Evolutionary conservation across 2,113 vertebrate species (phyloP), one percentile per base, ranked within the genome.

Genomic region (Acanthisitta chloris): DNA sequence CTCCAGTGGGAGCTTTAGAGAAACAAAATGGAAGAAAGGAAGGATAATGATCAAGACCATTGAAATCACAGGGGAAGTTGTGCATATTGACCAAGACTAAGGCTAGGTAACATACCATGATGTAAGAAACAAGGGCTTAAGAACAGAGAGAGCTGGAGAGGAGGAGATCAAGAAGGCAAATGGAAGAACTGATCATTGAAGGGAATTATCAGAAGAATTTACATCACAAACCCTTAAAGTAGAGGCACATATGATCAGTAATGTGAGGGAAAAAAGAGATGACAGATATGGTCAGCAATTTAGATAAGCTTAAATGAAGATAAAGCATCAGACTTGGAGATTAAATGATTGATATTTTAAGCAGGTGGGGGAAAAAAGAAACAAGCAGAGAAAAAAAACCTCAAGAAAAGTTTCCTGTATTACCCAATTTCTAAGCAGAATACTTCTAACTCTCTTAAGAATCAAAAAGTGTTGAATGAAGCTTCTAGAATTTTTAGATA

Each of bases 301-400:
- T 31, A 79, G 61, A 72, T n/a, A 72, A 81, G 48, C 17, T 54
- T 36, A 71, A 90, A 72, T 31, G 4, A 80, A 90, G 36, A 36
- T 17, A 82, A 67, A 84, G 24, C 8, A 14, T 11, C 84, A 67
- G 14, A 77, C 2, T 29, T 78, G 55, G 26, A 81, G 24, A 59
- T 3, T 0, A 70, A 91, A 92, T 38, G 0, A 76, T 43, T 55
- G 33, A 19, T 55, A 76, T 9, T 17, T 79, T 65, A 79, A 40
- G n/a, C 26, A 77, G 18, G 17, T 59, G 9, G 4, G 18, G 49
- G 14, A 6, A 1, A 2, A 9, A 45, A 29, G 52, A 48, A 21
- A 1, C 21, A 28, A 3, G 3, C 14, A 3, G 0, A 1, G 3
- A 23, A 42, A 33, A 40, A 14, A 23, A 1, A 0, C 2, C 25